phyloP scores from a whole-genome alignment of 2,797 vertebrate species.

The Triplophysa bombifrons region DNA sequence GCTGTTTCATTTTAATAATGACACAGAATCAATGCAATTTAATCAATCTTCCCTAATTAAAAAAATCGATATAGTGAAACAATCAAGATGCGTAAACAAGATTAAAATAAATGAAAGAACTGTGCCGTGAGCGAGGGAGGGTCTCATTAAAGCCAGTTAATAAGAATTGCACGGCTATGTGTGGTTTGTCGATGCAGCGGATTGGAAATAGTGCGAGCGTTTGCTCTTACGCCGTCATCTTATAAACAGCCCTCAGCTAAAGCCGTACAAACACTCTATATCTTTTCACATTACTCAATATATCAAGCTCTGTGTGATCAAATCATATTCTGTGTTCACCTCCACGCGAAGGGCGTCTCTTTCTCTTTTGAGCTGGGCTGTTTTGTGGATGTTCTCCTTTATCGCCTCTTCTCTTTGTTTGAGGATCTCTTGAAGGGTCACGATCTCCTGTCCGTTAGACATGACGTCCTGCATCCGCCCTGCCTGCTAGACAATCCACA shows the following conservation, averaged over 20 bases:
- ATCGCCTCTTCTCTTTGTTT: conserved; percentile 65
- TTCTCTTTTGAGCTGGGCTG: conserved; percentile 57
- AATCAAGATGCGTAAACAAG: conserved; percentile 78
- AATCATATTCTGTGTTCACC: conserved; percentile 50
- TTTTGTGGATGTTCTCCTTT: conserved; percentile 58
- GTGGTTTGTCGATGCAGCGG: conserved; percentile 60
- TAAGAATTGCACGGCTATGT: conserved; percentile 70
- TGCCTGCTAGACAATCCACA: conserved; percentile 51
- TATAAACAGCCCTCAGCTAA: conserved; percentile 42
- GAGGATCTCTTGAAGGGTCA: conserved; percentile 65
- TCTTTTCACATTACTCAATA: conserved; percentile 8
- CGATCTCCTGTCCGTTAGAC: conserved; percentile 58
- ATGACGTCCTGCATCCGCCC: conserved; percentile 59
- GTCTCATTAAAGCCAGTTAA: conserved; percentile 77
- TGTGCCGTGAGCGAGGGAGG: conserved; percentile 63
- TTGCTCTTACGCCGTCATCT: conserved; percentile 9
- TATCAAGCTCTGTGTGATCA: conserved; percentile 6
- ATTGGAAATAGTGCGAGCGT: conserved; percentile 6
- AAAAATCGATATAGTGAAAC: conserved; percentile 74
- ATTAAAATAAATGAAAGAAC: conserved; percentile 78
- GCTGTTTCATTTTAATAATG: conserved; percentile 72
- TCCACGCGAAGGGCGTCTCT: conserved; percentile 55
- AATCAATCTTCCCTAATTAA: conserved; percentile 79
- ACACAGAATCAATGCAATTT: conserved; percentile 74
- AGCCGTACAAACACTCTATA: conserved; percentile 1